Percentiles rank a stretch among this genome's conserved stretches.
Evolutionary conservation across 2,113 vertebrate species (phyloP).

Genomic region (Todiramphus saurophagus): DNA sequence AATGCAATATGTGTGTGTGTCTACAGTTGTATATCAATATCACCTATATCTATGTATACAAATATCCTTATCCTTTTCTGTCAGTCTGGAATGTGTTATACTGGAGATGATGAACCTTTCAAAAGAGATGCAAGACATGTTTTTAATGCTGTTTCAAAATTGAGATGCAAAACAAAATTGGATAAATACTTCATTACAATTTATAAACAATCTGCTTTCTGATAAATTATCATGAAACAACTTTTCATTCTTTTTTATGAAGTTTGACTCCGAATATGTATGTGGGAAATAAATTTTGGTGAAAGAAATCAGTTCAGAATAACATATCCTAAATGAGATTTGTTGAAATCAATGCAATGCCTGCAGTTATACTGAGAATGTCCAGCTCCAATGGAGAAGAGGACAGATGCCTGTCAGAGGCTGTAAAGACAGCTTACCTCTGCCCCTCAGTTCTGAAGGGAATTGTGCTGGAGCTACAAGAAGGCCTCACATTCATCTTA

Average conservation of each 20-base stretch:
- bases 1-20: constrained; percentile 48
- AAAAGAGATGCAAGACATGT: constrained; percentile 48
- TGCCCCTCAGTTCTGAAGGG: background rate
- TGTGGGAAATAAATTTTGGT: background rate
- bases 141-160: constrained; percentile 44
- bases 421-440: background rate
- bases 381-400: rapidly evolving
- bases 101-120: constrained; percentile 52
- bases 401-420: background rate
- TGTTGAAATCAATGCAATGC: rapidly evolving
- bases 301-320: background rate
- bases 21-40: constrained; percentile 58
- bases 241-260: constrained; percentile 15
- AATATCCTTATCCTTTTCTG: constrained; percentile 53
- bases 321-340: background rate
- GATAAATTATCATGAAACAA: constrained; percentile 26
- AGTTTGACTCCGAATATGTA: background rate
- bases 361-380: background rate
- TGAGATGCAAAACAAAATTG: constrained; percentile 39
- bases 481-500: constrained; percentile 20
- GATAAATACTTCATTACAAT: constrained; percentile 52
- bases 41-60: constrained; percentile 61
- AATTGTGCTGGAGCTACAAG: background rate
- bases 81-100: constrained; percentile 54
- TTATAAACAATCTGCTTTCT: constrained; percentile 55